Conservation (phyloP, 2,888 invertebrate species). For the Uloborus plumipes region DNA sequence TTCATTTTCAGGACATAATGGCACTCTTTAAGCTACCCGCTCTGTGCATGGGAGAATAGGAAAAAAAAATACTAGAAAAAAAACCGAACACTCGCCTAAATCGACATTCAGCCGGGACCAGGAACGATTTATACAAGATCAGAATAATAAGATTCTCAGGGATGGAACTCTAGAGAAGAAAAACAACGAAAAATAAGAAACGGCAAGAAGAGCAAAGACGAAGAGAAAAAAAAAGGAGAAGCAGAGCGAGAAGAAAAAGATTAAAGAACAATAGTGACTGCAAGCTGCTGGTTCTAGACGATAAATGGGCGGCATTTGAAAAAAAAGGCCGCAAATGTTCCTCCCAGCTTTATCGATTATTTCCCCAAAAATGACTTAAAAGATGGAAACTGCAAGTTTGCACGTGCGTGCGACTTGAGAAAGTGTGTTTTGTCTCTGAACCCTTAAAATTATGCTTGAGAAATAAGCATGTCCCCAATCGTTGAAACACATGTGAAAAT, state of each 20-base stretch:
- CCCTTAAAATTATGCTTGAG: no score
- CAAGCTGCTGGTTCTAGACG: slow-evolving; percentile 55
- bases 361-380: slow-evolving; percentile 30
- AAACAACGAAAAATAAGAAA: slow-evolving; percentile 10
- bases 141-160: slow-evolving; percentile 58
- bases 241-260: slow-evolving; percentile 49
- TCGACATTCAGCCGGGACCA: slow-evolving; percentile 48
- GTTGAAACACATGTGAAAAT: no score
- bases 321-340: slow-evolving; percentile 50
- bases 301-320: slow-evolving; percentile 36
- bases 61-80: slow-evolving; percentile 15
- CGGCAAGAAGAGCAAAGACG: slow-evolving; percentile 13
- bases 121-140: slow-evolving; percentile 55
- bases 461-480: no score
- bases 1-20: no score
- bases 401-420: slow-evolving; percentile 26
- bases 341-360: slow-evolving; percentile 53
- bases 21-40: slow-evolving; percentile 3
- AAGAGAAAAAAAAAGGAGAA: slow-evolving; percentile 8
- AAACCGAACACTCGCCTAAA: slow-evolving; percentile 37
- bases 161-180: slow-evolving; percentile 47
- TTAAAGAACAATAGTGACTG: slow-evolving; percentile 61
- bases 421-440: no score
- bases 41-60: background rate
- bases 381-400: slow-evolving; percentile 25